A percentile compares a stretch with the other conserved stretches of the same genome.
Conservation (phyloP, 2,888 invertebrate genomes). For the Maniola hyperantus region DNA sequence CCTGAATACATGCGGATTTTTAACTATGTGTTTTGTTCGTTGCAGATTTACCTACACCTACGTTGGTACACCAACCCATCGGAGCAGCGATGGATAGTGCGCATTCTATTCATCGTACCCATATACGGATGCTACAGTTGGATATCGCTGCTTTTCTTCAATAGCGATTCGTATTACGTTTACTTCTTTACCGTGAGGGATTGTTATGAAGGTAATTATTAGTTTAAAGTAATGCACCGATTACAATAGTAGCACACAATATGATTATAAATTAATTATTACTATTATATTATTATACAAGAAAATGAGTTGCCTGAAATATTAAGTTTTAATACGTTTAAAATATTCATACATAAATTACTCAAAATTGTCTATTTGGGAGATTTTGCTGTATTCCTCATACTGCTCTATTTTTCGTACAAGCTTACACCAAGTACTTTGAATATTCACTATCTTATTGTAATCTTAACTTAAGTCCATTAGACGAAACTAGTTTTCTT, state of each 20-base stretch:
- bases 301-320: no score
- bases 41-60: conserved; percentile 98
- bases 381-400: background rate
- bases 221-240: no score
- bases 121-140: conserved; percentile 99
- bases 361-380: no score
- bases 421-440: background rate
- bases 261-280: conserved; percentile 27
- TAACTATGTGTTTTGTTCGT: conserved; percentile 41
- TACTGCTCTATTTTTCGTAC: background rate
- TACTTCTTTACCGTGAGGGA: conserved; percentile 99
- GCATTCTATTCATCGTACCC: conserved; percentile 99
- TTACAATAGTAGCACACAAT: no score
- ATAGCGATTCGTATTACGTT: conserved; percentile 98
- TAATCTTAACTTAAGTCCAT: conserved; percentile 12
- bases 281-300: no score
- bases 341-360: no score
- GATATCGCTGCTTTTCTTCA: conserved; percentile 98
- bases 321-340: no score
- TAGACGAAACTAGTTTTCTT: conserved; percentile 14
- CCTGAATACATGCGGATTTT: background rate
- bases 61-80: conserved; percentile 99
- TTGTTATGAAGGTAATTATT: conserved; percentile 95
- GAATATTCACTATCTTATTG: background rate
- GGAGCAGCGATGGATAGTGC: conserved; percentile 99